Base-by-base conservation (phyloP, 2,113 vertebrate genomes). In the Chlamydotis undulata region DNA sequence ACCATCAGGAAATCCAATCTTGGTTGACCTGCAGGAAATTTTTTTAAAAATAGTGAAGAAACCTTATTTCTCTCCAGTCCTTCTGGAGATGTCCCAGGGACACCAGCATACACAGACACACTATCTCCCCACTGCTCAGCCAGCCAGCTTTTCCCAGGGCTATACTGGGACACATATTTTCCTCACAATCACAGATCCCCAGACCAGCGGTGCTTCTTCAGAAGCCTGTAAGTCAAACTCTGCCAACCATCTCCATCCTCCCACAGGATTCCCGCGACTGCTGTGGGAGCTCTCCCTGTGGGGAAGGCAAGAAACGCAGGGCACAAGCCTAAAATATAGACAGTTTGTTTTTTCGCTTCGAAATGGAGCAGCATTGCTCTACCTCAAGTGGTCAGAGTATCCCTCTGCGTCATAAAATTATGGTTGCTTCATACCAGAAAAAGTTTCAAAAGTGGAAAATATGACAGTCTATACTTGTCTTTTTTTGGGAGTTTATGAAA, bases 161-260 rank as follows among this genome's bases (percentile, higher is more conserved):
- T 95, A 19, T 14, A 29, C 68, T 43, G 68, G 82, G 83, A 87
- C 63, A 74, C 37, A 31, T 7, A 71, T 16, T 57, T 81, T 43
- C 91, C 75, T 68, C 7, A 8, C 53, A 83, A 2, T 1, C 81
- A 64, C 90, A 65, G 55, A 63, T 60, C 57, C 60, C 47, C 3
- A 4, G 37, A 11, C 49, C 26, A 50, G 33, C 2, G 2, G 28
- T 39, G 78, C 82, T 68, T 26, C 90, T 73, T 37, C 92, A 53
- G 25, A 71, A 79, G 57, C 2, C 59, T 88, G 25, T 6, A 68
- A 94, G 45, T 17, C 89, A 73, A 76, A 60, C 84, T 28, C 84
- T 90, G 74, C 94, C 91, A 94, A 83, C 63, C 82, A 8, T 47
- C 81, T 68, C 91, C 29, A 14, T 53, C 95, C 87, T 94, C 94